Evolutionary conservation across 2,797 vertebrate genomes (phyloP).

Genomic region (Lacerta agilis): DNA sequence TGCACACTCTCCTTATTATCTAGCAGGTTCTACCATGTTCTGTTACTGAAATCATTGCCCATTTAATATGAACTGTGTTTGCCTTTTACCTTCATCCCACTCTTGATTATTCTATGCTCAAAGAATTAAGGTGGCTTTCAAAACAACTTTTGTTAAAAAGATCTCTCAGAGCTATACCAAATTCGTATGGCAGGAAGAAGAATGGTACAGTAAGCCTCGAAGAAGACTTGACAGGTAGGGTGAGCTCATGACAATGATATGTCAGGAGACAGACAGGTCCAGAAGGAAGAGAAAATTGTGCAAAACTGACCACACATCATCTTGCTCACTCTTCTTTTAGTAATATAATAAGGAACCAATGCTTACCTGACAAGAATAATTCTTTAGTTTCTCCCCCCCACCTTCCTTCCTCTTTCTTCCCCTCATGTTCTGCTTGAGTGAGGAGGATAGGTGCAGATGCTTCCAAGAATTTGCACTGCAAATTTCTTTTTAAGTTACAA

Average conservation of each 20-base stretch:
- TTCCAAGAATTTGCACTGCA: background rate
- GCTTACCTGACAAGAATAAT: background rate
- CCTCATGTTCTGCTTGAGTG: background rate
- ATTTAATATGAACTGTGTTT: background rate
- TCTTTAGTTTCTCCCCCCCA: background rate
- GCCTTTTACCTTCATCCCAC: background rate
- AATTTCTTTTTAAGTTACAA: background rate
- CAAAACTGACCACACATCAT: accelerated
- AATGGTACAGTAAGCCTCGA: background rate
- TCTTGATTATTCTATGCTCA: background rate
- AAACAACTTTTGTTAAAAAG: background rate
- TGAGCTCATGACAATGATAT: conserved; percentile 19
- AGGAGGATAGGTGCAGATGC: background rate
- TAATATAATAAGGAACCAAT: conserved; percentile 10
- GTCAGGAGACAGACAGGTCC: conserved; percentile 32
- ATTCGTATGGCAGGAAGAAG: conserved; percentile 35
- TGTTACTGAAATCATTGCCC: background rate
- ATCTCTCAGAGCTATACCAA: conserved; percentile 6
- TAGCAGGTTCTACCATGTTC: background rate
- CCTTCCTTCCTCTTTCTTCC: background rate
- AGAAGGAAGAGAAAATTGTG: conserved; percentile 23
- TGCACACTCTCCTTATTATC: background rate
- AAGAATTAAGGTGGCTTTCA: background rate
- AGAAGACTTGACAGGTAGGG: conserved; percentile 2
- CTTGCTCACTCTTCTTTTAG: conserved; percentile 1